Conservation (phyloP, 2,797 vertebrate genomes). For the Typhlichthys subterraneus region DNA sequence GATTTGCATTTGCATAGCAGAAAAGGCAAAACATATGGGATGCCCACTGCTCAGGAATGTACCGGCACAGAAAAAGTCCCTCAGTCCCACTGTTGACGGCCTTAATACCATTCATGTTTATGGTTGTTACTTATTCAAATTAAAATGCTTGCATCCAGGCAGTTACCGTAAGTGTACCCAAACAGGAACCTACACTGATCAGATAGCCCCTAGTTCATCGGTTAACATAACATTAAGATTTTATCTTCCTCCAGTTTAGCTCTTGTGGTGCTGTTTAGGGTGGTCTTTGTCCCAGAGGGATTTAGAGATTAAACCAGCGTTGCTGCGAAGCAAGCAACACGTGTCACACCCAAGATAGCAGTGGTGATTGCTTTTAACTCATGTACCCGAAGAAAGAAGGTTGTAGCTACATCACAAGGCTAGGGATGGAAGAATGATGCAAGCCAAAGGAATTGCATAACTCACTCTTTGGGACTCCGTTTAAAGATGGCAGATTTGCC, state of each 20-base stretch:
- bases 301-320: constrained; percentile 26
- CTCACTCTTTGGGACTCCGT: background rate
- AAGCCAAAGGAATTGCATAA: background rate
- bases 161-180: background rate
- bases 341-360: background rate
- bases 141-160: background rate
- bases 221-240: constrained; percentile 7
- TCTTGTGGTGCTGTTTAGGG: constrained; percentile 16
- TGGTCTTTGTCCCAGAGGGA: constrained; percentile 13
- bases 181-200: constrained; percentile 15
- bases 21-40: no score
- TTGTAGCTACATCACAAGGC: background rate
- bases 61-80: no score
- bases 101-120: no score
- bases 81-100: no score
- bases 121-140: no score
- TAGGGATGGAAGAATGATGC: background rate
- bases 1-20: no score
- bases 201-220: constrained; percentile 5
- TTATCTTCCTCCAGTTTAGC: constrained; percentile 15
- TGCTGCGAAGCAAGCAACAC: constrained; percentile 16
- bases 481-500: no score
- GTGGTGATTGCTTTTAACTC: background rate
- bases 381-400: background rate
- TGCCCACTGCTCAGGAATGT: no score